Conservation (phyloP, 2,797 vertebrate genomes). For the Tokudaia muenninki region DNA sequence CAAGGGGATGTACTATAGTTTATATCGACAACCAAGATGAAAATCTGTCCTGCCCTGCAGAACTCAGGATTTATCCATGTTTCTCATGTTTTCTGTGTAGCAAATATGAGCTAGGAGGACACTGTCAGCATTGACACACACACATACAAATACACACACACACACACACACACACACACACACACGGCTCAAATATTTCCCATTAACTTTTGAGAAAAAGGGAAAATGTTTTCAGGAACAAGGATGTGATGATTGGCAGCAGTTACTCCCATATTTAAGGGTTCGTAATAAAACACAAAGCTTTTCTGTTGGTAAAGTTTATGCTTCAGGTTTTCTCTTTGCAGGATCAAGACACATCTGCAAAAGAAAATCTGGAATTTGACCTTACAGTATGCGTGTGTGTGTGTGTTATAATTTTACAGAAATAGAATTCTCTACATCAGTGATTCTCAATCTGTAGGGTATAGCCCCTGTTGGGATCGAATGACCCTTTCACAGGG, state of each 20-base stretch:
- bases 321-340: constrained; percentile 22
- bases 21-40: constrained; percentile 36
- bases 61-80: background rate
- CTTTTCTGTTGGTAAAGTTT: constrained; percentile 49
- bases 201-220: constrained; percentile 31
- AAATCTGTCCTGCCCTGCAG: background rate
- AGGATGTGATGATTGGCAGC: constrained; percentile 7
- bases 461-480: background rate
- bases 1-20: background rate
- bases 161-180: background rate
- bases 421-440: constrained; percentile 55
- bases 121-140: background rate
- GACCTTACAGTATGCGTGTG: background rate
- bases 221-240: constrained; percentile 39
- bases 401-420: constrained; percentile 47
- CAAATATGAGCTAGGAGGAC: constrained; percentile 5
- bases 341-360: constrained; percentile 45
- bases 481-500: background rate
- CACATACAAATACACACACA: background rate
- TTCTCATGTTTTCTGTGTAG: background rate
- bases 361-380: constrained; percentile 20
- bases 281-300: constrained; percentile 56
- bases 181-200: background rate
- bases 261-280: constrained; percentile 7
- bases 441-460: background rate